phyloP scores from a whole-genome alignment of 2,113 vertebrate species.

The Sphyrna mokarran region DNA sequence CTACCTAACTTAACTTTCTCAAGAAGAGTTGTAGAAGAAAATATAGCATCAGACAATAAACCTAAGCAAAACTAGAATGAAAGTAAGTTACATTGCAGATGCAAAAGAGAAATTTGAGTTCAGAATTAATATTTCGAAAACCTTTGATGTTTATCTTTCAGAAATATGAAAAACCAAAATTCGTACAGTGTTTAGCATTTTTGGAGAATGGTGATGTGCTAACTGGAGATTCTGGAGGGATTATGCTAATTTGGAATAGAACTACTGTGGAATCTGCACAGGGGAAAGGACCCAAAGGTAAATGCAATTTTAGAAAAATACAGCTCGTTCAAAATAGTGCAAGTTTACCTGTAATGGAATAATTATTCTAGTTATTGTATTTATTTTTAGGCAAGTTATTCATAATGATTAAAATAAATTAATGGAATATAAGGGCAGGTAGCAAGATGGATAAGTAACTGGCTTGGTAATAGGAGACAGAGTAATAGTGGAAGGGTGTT shows the following conservation, averaged over 20 bases:
- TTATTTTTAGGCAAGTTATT: not conserved
- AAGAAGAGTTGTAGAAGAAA: not conserved
- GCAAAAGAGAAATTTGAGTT: not conserved
- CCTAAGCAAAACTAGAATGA: not conserved
- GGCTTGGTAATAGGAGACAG: no score
- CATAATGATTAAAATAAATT: not conserved
- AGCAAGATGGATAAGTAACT: no score
- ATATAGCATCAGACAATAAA: not conserved
- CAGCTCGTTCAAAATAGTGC: not conserved
- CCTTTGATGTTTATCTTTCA: conserved; percentile 49
- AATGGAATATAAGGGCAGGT: no score
- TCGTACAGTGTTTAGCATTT: conserved; percentile 89
- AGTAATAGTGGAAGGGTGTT: no score
- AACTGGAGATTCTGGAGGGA: conserved; percentile 88
- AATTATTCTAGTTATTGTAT: not conserved
- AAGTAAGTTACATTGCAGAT: not conserved
- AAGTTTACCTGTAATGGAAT: not conserved
- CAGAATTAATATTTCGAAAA: not conserved
- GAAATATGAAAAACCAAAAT: conserved; percentile 98
- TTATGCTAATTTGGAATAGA: conserved; percentile 86
- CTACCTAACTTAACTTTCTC: not conserved
- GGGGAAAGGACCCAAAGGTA: conserved; percentile 90
- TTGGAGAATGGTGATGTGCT: conserved; percentile 86
- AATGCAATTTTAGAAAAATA: not conserved
- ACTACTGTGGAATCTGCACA: conserved; percentile 72